Base-by-base conservation (phyloP, 1,140 invertebrate genomes). In the Aphelenchoides fujianensis region DNA sequence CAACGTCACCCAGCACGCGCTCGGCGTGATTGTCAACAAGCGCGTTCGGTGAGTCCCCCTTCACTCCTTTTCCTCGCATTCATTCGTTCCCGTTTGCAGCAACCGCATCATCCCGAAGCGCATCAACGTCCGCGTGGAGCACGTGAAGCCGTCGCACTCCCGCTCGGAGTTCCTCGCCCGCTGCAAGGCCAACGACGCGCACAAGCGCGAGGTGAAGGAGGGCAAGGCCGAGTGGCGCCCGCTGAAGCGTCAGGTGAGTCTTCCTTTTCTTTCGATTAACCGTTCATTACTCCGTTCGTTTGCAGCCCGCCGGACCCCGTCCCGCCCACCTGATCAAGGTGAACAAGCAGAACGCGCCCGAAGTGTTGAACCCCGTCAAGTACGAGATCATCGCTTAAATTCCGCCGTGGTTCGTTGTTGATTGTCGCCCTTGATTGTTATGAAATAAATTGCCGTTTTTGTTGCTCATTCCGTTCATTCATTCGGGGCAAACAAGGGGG, bases 1-100 rank as follows among this genome's bases (percentile, higher is more conserved):
- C 88, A 98, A 98, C 82, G 96, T 99, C 0, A 97, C 95, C 23
- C 90, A 91, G 68, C 95, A 95, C 84, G 95, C 95, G 79, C 89
- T 99, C 68, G 96, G 97, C 82, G 92, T 99, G 19, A 94, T 98
- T 85, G 96, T 99, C n/a, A 99, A 99, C 88, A 99, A 99, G 87
- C 88, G 94, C 80, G 93, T 98, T 2, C 90, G 93, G 79, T 88
- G 81, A 67, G 81, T n/a, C n/a, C 16, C 34, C 59, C 69, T 74
- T 66, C 12, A 66, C 31, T 30, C 12, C 19, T 61, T 32, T 19
- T 66, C 63, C 53, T 2, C 12, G 12, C 31, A 28, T 64, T 64
- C 5, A 0, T 34, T 23, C n/a, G n/a, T n/a, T n/a, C n/a, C n/a
- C n/a, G n/a, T n/a, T 69, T 85, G 77, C 76, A 87, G 91, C 61